These are phyloP conservation scores for Orbicella faveolata DNA, from an alignment of 64 coral and sea anemone genomes.

Conservation along the genomic window DNA sequence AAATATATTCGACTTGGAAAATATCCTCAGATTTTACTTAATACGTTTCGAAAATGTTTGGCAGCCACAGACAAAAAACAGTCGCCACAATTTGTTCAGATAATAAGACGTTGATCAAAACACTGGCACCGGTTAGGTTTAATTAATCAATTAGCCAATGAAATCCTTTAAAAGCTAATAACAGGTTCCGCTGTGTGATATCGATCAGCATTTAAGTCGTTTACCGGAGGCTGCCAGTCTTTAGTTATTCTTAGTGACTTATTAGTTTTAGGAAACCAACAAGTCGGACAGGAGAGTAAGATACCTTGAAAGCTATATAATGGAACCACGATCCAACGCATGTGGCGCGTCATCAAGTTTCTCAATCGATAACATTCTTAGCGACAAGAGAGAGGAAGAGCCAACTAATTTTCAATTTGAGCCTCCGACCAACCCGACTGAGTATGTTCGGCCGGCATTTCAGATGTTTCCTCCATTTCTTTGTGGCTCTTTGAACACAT, in stretches of 20 bases:
- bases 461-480: conserved; percentile 7
- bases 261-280: background rate
- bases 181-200: conserved; percentile 31
- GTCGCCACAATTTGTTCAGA: background rate
- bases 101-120: background rate
- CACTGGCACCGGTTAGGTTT: conserved; percentile 8
- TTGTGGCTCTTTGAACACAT: background rate
- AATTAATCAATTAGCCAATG: conserved; percentile 53
- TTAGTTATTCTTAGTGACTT: background rate
- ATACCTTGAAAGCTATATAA: background rate
- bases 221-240: conserved; percentile 9
- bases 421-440: background rate
- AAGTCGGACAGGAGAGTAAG: background rate
- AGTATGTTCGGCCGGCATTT: background rate
- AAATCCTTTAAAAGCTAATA: conserved; percentile 38
- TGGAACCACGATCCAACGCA: background rate
- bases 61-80: background rate
- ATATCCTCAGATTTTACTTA: background rate
- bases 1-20: background rate
- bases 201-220: conserved; percentile 28
- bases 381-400: conserved; percentile 5
- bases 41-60: background rate
- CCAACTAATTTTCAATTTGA: background rate
- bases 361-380: conserved; percentile 41
- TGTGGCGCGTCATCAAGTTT: background rate